Base-by-base conservation (phyloP, 2,888 invertebrate species). In the Limnephilus auricula region DNA sequence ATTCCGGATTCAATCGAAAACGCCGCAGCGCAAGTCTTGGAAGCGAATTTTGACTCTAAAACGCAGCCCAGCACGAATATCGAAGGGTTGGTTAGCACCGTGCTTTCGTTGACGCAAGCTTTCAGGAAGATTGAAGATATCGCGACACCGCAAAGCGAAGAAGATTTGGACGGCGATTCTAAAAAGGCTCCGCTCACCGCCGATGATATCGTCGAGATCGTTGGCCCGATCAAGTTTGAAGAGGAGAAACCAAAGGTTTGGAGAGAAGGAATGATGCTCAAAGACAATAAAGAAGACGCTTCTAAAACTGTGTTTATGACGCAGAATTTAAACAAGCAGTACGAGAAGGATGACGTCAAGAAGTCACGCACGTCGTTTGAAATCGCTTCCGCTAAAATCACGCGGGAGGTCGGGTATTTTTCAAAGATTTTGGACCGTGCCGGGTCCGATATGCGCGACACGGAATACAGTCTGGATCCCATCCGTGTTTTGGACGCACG, bases 251-350 rank as follows among this genome's bases (percentile, higher is more conserved):
- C 88, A 30, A 92, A 91, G 40, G 88, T 91, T 18, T 93, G 93
- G 93, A 83, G 93, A 13, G 92, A 93, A 82, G 93, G 93, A 5
- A 92, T 93, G 91, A 37, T 90, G 45, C 82, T 90, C 78, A 18
- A 37, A 13, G 92, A 90, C 25, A 78, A 78, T 34, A 88, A 88
- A 37, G 83, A 45, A 12, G 89, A 90, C 25, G 65, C 89, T 3
- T 87, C 92, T 4, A 92, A 93, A 50, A 93, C 93, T 0, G 92
- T 93, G 82, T 93, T 92, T 79, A 93, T 93, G 31, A 80, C 91
- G 4, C 91, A 93, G 50, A 92, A 92, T 32, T n/a, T 90, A 6
- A 93, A 92, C 79, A 90, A 92, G 13, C 79, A 18, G 18, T 93
- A 93, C 79, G 92, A 93, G 10, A 87, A 92, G 31, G 85, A 88